These are phyloP conservation scores for Fulmarus glacialis DNA, from an alignment of 2,113 vertebrate genomes.

Conservation along the genomic window DNA sequence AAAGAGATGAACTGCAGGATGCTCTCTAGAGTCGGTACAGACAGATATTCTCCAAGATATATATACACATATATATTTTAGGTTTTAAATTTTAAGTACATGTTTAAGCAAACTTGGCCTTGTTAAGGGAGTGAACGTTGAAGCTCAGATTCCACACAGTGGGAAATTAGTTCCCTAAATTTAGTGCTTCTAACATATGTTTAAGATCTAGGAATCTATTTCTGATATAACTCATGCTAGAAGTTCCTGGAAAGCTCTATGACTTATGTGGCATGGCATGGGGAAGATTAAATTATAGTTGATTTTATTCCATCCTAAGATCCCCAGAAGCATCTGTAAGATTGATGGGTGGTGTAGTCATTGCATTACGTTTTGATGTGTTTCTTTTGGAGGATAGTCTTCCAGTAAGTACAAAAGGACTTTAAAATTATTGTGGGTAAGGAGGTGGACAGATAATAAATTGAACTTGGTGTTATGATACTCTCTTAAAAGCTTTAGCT, in stretches of 20 bases:
- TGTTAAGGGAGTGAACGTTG: background rate
- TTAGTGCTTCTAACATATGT: conserved; percentile 44
- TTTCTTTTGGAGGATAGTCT: conserved; percentile 15
- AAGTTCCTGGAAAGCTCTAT: conserved; percentile 47
- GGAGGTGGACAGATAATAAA: conserved; percentile 30
- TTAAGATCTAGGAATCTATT: conserved; percentile 59
- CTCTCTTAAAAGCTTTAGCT: background rate
- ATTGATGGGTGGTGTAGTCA: background rate
- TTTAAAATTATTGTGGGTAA: conserved; percentile 19
- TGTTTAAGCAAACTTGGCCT: conserved; percentile 6
- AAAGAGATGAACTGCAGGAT: background rate
- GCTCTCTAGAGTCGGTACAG: background rate
- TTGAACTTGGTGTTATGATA: background rate
- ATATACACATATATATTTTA: background rate
- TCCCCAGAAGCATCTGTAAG: conserved; percentile 1
- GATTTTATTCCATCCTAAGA: conserved; percentile 27
- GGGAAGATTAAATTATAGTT: conserved; percentile 49
- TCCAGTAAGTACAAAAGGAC: background rate
- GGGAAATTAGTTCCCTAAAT: conserved; percentile 36
- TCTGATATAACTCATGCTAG: conserved; percentile 2
- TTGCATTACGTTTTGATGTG: background rate
- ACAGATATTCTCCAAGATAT: background rate
- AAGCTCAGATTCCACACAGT: background rate
- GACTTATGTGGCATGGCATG: background rate
- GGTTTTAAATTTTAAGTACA: background rate